These are phyloP conservation scores for Mus pahari DNA, from an alignment of 2,113 vertebrate genomes.

Conservation along the genomic window DNA sequence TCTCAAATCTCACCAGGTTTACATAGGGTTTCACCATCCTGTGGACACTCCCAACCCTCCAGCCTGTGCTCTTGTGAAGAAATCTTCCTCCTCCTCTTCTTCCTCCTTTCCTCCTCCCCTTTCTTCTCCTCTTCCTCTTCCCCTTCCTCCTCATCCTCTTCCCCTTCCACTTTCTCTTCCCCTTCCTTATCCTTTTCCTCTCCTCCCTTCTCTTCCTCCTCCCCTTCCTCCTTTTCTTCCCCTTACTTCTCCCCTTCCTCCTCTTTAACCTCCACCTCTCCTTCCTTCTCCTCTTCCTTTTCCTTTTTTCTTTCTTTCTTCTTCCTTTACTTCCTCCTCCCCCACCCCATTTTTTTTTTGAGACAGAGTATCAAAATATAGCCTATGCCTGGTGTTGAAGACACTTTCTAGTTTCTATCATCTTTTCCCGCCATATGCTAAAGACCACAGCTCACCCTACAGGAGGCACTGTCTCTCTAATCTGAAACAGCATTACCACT, in stretches of 20 bases:
- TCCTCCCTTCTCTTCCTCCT: fast-evolving
- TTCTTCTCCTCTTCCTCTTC: background rate
- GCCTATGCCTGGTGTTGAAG: background rate
- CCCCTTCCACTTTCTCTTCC: too few species aligned
- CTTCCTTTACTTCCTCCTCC: too few species aligned
- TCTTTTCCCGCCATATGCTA: background rate
- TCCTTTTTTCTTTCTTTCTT: background rate
- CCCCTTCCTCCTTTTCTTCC: background rate
- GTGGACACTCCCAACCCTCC: background rate
- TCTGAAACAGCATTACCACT: background rate
- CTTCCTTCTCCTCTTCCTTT: too few species aligned
- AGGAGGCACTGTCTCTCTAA: background rate
- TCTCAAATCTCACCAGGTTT: background rate
- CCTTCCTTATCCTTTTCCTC: too few species aligned
- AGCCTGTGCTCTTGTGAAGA: background rate
- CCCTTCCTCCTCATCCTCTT: fast-evolving
- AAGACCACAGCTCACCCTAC: background rate
- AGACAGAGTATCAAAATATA: background rate
- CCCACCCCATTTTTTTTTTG: background rate
- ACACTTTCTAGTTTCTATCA: background rate
- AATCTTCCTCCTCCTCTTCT: background rate
- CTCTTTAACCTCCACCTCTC: fast-evolving
- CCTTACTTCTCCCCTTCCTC: too few species aligned
- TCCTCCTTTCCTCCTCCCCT: too few species aligned
- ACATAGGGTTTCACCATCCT: background rate